phyloP scores from a whole-genome alignment of 2,888 invertebrate species.

The Cryptocephalus moraei region DNA sequence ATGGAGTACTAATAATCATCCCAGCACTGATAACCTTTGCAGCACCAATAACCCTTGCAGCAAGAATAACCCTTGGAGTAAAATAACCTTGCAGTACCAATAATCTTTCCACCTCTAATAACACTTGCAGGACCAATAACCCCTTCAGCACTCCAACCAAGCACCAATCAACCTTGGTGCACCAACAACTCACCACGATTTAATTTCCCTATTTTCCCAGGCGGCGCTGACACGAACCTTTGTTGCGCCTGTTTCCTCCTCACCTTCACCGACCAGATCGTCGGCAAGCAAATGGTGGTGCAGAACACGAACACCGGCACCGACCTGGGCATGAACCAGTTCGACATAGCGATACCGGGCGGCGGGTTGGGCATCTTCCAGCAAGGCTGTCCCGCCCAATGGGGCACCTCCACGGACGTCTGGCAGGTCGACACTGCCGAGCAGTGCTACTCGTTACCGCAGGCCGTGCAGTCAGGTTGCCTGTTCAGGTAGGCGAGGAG shows the following conservation, averaged over 20 bases:
- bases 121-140: too few relatives aligned
- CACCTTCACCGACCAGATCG: constrained; percentile 11
- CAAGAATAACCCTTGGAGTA: too few relatives aligned
- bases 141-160: too few relatives aligned
- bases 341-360: constrained; percentile 9
- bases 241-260: constrained; percentile 18
- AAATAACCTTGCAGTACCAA: too few relatives aligned
- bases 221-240: constrained; percentile 11
- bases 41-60: too few relatives aligned
- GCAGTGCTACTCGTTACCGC: constrained; percentile 14
- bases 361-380: constrained; percentile 17
- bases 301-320: constrained; percentile 5
- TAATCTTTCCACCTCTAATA: too few relatives aligned
- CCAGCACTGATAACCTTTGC: too few relatives aligned
- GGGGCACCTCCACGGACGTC: constrained; percentile 12
- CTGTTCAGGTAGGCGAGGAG: constrained; percentile 10
- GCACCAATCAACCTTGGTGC: too few relatives aligned
- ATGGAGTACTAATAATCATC: too few relatives aligned
- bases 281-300: constrained; percentile 16
- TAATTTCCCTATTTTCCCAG: neutral
- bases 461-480: constrained; percentile 12
- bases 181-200: too few relatives aligned
- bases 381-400: constrained; percentile 15
- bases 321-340: constrained; percentile 6
- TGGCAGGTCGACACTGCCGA: constrained; percentile 15